Base-by-base conservation (phyloP, 2,888 invertebrate genomes). In the Ectobius pallidus region DNA sequence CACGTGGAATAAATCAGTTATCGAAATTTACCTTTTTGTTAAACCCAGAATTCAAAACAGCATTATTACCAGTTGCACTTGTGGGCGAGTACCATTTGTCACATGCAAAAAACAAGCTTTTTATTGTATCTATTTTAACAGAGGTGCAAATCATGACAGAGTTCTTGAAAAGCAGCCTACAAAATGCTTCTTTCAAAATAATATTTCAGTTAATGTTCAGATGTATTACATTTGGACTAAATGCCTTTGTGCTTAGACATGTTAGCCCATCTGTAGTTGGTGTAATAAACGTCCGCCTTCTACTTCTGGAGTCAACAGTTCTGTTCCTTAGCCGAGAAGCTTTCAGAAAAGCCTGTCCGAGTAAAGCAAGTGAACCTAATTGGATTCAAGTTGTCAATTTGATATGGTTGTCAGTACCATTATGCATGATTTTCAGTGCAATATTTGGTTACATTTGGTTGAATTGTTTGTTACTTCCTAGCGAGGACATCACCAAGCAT, bases 271-370 rank as follows among this genome's bases (percentile, higher is more conserved):
- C 95, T 81, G 90, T 96, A 69, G 87, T 98, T 70, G 98, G 97
- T 74, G 94, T 98, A 78, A 97, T 97, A 89, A 97, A 97, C 86
- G 97, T 98, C n/a, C 88, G 96, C 77, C 85, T 98, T 73, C 85
- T 95, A 67, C 85, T 98, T 30, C 85, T 98, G 72, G 97, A 97
- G 83, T 95, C 96, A 62, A 97, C 97, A 75, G 90, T 96, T 78
- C 84, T 97, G 79, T 97, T 97, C 82, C 83, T 98, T 73, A 95
- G 96, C 62, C 88, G 94, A 78, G 98, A 98, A 84, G 95, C 97
- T 58, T 94, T 97, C 81, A 89, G 93, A 78, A 90, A 95, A 81
- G 96, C 97, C 4, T 94, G 95, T 79, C 84, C 95, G 69, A 92
- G 93, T 46, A 88, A 90, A 78, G 90, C 90, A 78, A 89, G 89